phyloP scores from a whole-genome alignment of 2,888 invertebrate species.

The Dolichomitus sp. region DNA sequence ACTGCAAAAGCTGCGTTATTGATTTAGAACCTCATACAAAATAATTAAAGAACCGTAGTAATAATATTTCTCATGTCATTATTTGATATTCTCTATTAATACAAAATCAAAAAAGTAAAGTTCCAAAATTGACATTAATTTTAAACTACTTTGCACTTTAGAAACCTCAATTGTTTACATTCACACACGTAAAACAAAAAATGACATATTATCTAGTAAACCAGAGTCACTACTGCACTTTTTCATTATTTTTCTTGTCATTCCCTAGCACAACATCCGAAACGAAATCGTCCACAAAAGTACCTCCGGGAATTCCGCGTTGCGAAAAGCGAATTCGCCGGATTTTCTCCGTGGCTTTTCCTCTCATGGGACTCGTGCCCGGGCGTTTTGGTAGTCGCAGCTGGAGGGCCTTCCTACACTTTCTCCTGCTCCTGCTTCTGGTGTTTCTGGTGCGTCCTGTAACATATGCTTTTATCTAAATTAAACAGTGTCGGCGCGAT shows the following conservation, averaged over 20 bases:
- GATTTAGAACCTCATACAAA: no score
- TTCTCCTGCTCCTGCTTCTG: conserved; percentile 27
- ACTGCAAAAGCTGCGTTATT: no score
- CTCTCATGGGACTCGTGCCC: conserved; percentile 61
- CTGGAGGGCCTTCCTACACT: conserved; percentile 25
- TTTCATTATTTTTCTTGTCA: conserved; percentile 36
- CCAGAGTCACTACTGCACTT: background rate
- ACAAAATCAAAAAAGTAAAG: no score
- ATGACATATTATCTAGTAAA: no score
- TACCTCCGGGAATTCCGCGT: background rate
- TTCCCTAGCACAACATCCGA: conserved; percentile 17
- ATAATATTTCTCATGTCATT: no score
- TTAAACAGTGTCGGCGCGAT: conserved; percentile 87
- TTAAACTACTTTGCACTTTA: no score
- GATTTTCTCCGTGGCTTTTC: conserved; percentile 59
- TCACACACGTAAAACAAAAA: no score
- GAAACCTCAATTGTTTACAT: no score
- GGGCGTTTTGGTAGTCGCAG: conserved; percentile 13
- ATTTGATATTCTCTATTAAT: no score
- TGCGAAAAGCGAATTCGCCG: background rate
- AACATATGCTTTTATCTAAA: conserved; percentile 88
- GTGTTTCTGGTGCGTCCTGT: conserved; percentile 75
- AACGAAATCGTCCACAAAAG: conserved; percentile 2
- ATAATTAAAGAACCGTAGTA: no score
- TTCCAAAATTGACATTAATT: no score